A percentile compares a stretch with the other conserved stretches of the same genome.
phyloP scores from a whole-genome alignment of 2,888 invertebrate species.

The Urechis unicinctus region DNA sequence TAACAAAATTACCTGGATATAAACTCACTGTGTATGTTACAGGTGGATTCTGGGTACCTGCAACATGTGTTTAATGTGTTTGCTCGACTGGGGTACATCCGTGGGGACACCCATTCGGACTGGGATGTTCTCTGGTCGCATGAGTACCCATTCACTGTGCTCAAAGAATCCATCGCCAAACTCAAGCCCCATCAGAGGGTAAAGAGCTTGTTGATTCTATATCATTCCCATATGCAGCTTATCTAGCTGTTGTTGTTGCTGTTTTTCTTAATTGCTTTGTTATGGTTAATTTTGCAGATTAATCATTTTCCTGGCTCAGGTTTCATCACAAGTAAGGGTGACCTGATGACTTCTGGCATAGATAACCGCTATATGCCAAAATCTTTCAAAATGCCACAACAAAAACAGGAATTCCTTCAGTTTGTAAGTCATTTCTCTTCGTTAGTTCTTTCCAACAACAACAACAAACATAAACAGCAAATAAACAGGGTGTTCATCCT shows the following conservation, averaged over 20 bases:
- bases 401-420: constrained; percentile 64
- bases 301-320: constrained; percentile 95
- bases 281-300: constrained; percentile 53
- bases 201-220: constrained; percentile 2
- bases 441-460: too few relatives aligned
- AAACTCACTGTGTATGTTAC: constrained; percentile 13
- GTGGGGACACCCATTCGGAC: constrained; percentile 47
- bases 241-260: too few relatives aligned
- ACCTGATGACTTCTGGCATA: constrained; percentile 70
- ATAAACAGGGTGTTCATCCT: too few relatives aligned
- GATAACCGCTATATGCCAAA: constrained; percentile 73
- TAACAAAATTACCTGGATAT: too few relatives aligned
- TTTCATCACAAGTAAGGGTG: constrained; percentile 85
- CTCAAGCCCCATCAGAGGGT: constrained; percentile 67
- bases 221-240: too few relatives aligned
- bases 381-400: constrained; percentile 79
- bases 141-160: constrained; percentile 73
- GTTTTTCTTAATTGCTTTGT: too few relatives aligned
- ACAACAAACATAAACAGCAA: too few relatives aligned
- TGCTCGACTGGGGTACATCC: constrained; percentile 66
- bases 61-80: constrained; percentile 77
- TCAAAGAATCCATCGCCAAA: constrained; percentile 56
- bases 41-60: constrained; percentile 60
- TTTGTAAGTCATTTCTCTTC: constrained; percentile 55
- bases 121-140: constrained; percentile 94